Conservation (phyloP, 2,888 invertebrate species). For the Andrena chrysosceles region DNA sequence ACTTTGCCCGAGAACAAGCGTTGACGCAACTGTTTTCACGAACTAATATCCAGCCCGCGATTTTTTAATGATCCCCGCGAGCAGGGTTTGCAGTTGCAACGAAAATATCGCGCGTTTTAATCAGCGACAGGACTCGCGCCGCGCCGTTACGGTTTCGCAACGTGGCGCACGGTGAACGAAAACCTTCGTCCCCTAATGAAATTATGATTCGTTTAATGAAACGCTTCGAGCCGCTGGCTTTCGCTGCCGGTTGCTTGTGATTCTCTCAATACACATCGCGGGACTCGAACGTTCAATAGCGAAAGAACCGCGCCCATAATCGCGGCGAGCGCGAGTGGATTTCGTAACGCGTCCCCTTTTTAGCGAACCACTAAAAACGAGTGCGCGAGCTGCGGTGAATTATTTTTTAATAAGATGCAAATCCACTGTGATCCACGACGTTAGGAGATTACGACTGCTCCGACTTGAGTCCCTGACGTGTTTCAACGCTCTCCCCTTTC, state of each 20-base stretch:
- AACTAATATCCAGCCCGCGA: neutral
- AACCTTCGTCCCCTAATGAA: neutral
- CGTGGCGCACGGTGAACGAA: neutral
- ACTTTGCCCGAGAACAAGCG: neutral
- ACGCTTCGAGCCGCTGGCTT: neutral
- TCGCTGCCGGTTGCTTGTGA: neutral
- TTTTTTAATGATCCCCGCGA: neutral
- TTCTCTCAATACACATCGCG: constrained; percentile 11
- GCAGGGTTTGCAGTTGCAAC: too few species aligned
- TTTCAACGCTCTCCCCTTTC: constrained; percentile 10
- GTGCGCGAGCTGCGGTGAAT: constrained; percentile 9
- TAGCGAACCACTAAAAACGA: neutral
- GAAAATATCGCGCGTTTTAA: neutral
- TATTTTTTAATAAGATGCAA: constrained; percentile 57
- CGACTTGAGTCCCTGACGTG: constrained; percentile 4
- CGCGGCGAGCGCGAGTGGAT: neutral
- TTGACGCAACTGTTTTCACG: neutral
- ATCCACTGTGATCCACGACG: constrained; percentile 18
- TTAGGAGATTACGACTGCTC: constrained; percentile 28
- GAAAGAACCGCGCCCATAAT: constrained; percentile 1
- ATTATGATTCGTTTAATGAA: constrained; percentile 3
- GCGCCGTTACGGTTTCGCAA: neutral
- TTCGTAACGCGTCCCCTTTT: constrained; percentile 1
- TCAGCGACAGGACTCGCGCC: constrained; percentile 9
- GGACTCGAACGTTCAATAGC: neutral